Base-by-base conservation (phyloP, 2,113 vertebrate species). In the Mus pahari region DNA sequence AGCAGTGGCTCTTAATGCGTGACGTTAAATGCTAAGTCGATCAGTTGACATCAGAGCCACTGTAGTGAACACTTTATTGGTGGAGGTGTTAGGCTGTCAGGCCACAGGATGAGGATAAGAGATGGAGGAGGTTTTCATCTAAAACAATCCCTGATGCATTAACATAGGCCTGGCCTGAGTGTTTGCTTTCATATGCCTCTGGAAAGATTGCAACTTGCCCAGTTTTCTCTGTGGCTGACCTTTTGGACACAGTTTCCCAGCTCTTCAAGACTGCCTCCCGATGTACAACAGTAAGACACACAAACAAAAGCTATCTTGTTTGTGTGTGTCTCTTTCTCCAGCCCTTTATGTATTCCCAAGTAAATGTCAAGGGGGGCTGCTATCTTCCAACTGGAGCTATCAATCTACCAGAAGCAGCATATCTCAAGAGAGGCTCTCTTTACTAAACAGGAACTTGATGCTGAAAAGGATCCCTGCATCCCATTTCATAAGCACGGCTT, bases 381-480 rank as follows among this genome's bases (percentile, higher is more conserved):
- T 71, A 81, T 73, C 82, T 93, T 91, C 81, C 92, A 50, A 58
- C 64, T 87, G 90, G 53, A 90, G 87, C 48, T 75, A 45, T 64
- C 94, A 94, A 74, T 94, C 86, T 95, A 28, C 28, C 0, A 1
- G 71, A 97, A 95, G 92, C 97, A 97, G 98, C 88, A 88, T 42
- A 48, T 97, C 97, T 70, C 97, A 95, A 97, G 96, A 68, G 83
- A 50, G 95, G 60, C 39, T 98, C 96, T 97, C 97, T 97, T 98
- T 91, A 97, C 94, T 95, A 97, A 98, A 98, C 96, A 98, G 93
- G 87, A 98, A 93, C 92, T 95, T 64, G 24, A 82, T 79, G 94
- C 97, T 98, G 99, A 99, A 99, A 99, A 98, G 88, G 97, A 99
- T 99, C 98, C 98, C 97, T 97, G 96, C 73, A 73, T 97, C 98